phyloP scores from a whole-genome alignment of 2,113 vertebrate species.

The Tychaedon coryphoeus region DNA sequence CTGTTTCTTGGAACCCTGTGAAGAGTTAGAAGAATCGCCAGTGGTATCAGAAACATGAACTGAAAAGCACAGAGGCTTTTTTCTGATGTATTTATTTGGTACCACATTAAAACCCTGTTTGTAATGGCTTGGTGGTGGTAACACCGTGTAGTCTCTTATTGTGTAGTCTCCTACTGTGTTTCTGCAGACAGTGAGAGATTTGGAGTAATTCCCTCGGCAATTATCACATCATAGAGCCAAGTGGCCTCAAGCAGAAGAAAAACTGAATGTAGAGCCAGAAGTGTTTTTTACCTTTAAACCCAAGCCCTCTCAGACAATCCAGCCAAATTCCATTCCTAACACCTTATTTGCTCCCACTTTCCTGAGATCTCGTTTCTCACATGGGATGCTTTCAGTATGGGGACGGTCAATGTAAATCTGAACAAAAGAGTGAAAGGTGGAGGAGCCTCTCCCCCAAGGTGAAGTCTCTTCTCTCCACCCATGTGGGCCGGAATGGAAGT shows the following conservation, averaged over 20 bases:
- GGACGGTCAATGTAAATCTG: neutral
- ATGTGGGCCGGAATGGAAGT: neutral
- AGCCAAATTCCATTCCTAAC: neutral
- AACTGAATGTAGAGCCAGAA: neutral
- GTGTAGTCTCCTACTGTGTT: neutral
- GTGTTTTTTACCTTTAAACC: neutral
- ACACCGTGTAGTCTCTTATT: neutral
- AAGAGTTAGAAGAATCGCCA: constrained; percentile 14
- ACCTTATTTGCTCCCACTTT: neutral
- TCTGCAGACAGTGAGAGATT: constrained; percentile 21
- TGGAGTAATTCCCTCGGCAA: neutral
- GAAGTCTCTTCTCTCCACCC: neutral
- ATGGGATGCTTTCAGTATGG: neutral
- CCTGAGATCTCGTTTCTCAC: neutral
- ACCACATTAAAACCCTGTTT: constrained; percentile 23
- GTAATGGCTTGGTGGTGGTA: neutral
- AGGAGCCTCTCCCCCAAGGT: neutral
- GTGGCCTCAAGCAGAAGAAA: constrained; percentile 34
- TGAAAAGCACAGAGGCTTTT: neutral
- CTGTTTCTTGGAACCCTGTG: constrained; percentile 38
- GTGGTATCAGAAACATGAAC: constrained; percentile 38
- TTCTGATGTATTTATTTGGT: neutral
- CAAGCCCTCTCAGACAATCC: neutral
- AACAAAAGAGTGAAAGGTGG: neutral
- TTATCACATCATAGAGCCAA: neutral